Evolutionary conservation across 2,888 invertebrate genomes (phyloP), one percentile per base, ranked within the genome.

Genomic region (Drosophila neutralis): DNA sequence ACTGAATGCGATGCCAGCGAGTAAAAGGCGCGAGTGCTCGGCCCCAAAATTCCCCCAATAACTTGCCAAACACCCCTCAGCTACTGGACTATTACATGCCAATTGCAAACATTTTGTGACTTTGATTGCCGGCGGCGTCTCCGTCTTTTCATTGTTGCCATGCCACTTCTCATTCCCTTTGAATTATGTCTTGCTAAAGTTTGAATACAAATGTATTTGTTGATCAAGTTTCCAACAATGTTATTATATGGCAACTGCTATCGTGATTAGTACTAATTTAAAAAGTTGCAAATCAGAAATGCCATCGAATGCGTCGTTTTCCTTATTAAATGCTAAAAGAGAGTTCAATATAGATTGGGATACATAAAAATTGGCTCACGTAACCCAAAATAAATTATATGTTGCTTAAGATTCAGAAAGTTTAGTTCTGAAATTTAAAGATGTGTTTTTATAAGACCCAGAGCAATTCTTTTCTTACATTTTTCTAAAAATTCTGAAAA

Each of bases 21-120:
- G 48, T 11, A 51, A 31, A 21, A 31, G 8, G 24, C 24, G 24
- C 6, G 29, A 24, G n/a, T 24, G 40, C 27, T 52, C 56, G 42
- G 65, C 38, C 36, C 15, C 40, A 13, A 21, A 42, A 24, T 21
- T 1, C 15, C 4, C 40, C 35, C 18, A 45, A 45, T 24, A 21
- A 15, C 45, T 27, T 56, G 5, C 18, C 8, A 18, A 56, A 38
- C 24, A 7, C 18, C 27, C 40, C 33, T 35, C n/a, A 54, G 29
- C 42, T 54, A 61, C 27, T 24, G 8, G 49, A 45, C 66, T 53
- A 61, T 76, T 79, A 79, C 77, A 79, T 82, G 89, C 76, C 89
- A 85, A 77, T 84, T 69, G 77, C 80, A 76, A 74, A 76, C 70
- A 77, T 73, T 75, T 84, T 87, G 79, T 79, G 79, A 78, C 79